Percentiles rank a stretch among this genome's conserved stretches.
These are phyloP conservation scores for Diachrysia chrysitis DNA, from an alignment of 2,888 invertebrate species.

Conservation along the genomic window DNA sequence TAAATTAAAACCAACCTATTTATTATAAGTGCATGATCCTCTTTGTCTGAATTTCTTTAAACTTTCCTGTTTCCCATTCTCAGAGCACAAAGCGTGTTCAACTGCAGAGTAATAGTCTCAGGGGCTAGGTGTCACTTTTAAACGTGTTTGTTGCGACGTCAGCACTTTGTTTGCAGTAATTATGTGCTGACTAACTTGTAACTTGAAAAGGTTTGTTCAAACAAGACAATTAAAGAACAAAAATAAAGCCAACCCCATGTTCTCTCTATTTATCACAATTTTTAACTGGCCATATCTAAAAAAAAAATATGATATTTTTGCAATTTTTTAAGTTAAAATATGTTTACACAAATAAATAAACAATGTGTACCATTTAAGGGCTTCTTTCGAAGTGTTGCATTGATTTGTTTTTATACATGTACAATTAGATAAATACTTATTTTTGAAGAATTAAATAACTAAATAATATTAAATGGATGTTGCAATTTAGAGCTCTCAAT, in stretches of 20 bases:
- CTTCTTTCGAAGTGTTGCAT: too few relatives aligned
- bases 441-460: neutral
- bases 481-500: neutral
- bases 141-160: slow-evolving; percentile 12
- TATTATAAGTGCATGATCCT: too few relatives aligned
- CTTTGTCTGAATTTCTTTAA: neutral
- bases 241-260: neutral
- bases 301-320: too few relatives aligned
- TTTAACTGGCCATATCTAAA: too few relatives aligned
- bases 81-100: slow-evolving; percentile 21
- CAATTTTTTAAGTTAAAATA: too few relatives aligned
- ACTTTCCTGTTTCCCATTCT: slow-evolving; percentile 11
- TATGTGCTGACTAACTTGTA: neutral
- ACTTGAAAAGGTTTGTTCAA: neutral
- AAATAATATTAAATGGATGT: neutral
- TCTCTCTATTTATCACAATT: too few relatives aligned
- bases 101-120: slow-evolving; percentile 19
- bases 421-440: too few relatives aligned
- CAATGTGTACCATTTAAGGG: too few relatives aligned
- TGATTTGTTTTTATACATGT: too few relatives aligned
- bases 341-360: too few relatives aligned
- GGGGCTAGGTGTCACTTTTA: slow-evolving; percentile 31
- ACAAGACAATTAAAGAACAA: neutral
- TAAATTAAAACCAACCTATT: too few relatives aligned
- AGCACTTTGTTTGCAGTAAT: neutral